phyloP scores from a whole-genome alignment of 2,113 vertebrate genomes.

The Elephantulus edwardii region DNA sequence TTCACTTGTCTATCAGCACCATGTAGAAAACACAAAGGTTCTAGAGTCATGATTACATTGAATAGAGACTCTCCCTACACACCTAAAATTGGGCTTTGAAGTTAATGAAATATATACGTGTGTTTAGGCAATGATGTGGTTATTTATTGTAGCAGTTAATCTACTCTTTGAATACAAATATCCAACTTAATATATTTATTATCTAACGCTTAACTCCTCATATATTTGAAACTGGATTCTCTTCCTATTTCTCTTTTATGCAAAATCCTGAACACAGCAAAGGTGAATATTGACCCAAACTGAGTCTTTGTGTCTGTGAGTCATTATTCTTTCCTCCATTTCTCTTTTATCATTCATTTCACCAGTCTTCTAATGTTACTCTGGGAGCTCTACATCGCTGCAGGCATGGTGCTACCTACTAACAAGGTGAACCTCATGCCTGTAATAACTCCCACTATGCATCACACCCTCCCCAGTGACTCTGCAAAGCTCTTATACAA shows the following conservation, averaged over 20 bases:
- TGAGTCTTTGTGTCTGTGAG: background rate
- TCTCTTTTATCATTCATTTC: background rate
- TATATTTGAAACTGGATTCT: background rate
- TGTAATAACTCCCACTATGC: background rate
- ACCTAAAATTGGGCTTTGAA: background rate
- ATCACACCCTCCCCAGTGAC: fast-evolving
- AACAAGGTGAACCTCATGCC: background rate
- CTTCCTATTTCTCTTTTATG: background rate
- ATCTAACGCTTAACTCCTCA: background rate
- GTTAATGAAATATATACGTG: background rate
- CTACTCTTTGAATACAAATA: background rate
- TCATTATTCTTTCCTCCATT: background rate
- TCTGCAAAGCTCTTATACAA: background rate
- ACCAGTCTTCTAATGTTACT: background rate
- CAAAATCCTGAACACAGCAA: background rate
- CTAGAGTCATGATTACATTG: background rate
- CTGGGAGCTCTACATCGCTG: background rate
- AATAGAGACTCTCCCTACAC: background rate
- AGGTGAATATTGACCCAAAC: background rate
- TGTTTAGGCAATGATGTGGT: background rate
- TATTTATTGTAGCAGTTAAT: background rate
- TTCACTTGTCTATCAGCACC: background rate
- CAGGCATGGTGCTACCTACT: background rate
- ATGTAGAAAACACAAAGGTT: background rate
- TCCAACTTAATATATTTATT: background rate